A percentile compares a stretch with the other conserved stretches of the same genome.
phyloP scores from a whole-genome alignment of 2,797 vertebrate species.

The Philypnodon macrostomus region DNA sequence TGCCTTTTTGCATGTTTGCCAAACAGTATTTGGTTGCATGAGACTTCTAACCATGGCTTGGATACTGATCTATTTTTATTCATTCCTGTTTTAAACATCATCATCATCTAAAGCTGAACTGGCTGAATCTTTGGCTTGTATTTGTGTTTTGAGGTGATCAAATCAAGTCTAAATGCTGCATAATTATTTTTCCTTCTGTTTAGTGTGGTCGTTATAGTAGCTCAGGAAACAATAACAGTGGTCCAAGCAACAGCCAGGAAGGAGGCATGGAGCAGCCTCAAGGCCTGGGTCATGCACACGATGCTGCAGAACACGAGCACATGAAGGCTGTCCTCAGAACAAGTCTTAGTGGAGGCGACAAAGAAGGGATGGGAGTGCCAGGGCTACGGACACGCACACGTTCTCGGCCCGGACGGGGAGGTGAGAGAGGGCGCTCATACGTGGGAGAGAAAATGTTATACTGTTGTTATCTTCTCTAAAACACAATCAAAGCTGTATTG shows the following conservation, averaged over 20 bases:
- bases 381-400: slow-evolving; percentile 83
- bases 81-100: slow-evolving; percentile 13
- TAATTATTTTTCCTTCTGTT: slow-evolving; percentile 5
- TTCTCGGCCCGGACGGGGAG: slow-evolving; percentile 81
- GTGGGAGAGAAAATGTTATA: background rate
- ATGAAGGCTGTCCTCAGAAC: slow-evolving; percentile 92
- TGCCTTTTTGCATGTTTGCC: slow-evolving; percentile 27
- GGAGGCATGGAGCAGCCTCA: slow-evolving; percentile 77
- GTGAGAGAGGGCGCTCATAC: slow-evolving; percentile 55
- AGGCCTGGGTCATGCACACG: slow-evolving; percentile 84
- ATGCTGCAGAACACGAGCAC: slow-evolving; percentile 86
- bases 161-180: background rate
- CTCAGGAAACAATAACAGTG: slow-evolving; percentile 53
- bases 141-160: background rate
- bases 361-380: slow-evolving; percentile 52
- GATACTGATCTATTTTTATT: slow-evolving; percentile 1
- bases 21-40: slow-evolving; percentile 40
- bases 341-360: slow-evolving; percentile 65
- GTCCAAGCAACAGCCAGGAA: slow-evolving; percentile 64
- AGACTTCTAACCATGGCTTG: slow-evolving; percentile 31
- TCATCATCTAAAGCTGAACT: background rate
- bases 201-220: slow-evolving; percentile 44
- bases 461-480: background rate
- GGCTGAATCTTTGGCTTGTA: background rate
- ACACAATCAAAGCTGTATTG: too few species aligned